phyloP scores from a whole-genome alignment of 2,797 vertebrate genomes.

The Bucorvus abyssinicus region DNA sequence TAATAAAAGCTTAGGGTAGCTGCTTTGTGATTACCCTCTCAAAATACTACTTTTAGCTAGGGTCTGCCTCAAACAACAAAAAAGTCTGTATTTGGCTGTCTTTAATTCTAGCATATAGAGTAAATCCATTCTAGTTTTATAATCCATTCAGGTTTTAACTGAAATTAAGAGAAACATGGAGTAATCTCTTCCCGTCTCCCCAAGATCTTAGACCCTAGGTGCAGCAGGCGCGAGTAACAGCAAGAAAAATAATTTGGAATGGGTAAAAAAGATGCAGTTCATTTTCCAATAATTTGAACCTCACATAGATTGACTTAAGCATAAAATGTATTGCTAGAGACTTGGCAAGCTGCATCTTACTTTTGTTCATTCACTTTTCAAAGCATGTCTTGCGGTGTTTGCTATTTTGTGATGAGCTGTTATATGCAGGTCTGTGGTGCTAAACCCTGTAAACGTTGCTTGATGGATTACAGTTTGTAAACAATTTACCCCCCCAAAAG shows the following conservation, averaged over 20 bases:
- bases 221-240: neutral
- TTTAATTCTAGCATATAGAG: neutral
- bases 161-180: neutral
- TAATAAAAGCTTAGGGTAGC: neutral
- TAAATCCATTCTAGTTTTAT: neutral
- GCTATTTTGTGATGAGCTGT: neutral
- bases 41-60: neutral
- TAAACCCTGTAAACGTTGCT: constrained; percentile 9
- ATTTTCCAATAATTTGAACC: neutral
- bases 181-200: neutral
- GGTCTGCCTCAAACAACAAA: neutral
- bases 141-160: neutral
- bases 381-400: neutral
- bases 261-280: neutral
- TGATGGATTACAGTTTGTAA: constrained; percentile 47
- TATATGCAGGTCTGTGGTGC: neutral
- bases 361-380: constrained; percentile 15
- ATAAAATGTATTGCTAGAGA: neutral
- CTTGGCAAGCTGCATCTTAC: neutral
- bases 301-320: neutral
- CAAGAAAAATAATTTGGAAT: neutral
- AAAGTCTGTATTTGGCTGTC: neutral
- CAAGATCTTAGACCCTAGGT: neutral
- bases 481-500: neutral
- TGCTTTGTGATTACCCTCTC: neutral